Evolutionary conservation across 2,797 vertebrate genomes (phyloP).

Genomic region (Enteromius paludinosus): DNA sequence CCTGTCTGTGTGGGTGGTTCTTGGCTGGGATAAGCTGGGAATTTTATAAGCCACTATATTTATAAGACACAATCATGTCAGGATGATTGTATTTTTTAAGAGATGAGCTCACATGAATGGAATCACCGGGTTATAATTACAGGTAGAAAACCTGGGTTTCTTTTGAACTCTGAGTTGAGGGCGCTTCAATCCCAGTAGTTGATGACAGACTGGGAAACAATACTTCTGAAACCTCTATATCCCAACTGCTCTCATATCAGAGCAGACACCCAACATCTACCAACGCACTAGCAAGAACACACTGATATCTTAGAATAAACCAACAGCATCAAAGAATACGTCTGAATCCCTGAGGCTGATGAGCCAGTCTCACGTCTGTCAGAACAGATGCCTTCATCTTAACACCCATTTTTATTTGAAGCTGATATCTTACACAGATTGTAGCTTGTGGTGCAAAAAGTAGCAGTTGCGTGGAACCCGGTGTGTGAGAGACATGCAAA

Average conservation of each 20-base stretch:
- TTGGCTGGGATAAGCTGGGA: background rate
- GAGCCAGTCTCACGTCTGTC: slow-evolving; percentile 24
- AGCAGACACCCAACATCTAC: background rate
- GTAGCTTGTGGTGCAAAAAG: slow-evolving; percentile 9
- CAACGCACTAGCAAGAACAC: slow-evolving; percentile 4
- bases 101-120: background rate
- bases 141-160: background rate
- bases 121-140: slow-evolving; percentile 2
- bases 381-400: slow-evolving; percentile 44
- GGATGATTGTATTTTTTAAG: background rate
- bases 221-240: slow-evolving; percentile 2
- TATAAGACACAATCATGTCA: background rate
- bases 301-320: slow-evolving; percentile 26
- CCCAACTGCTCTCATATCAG: slow-evolving; percentile 28
- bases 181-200: background rate
- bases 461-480: slow-evolving; percentile 9
- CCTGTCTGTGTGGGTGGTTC: slow-evolving; percentile 4
- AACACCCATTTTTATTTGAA: slow-evolving; percentile 27
- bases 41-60: slow-evolving; percentile 5
- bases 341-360: slow-evolving; percentile 22
- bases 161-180: background rate
- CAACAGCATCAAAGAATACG: slow-evolving; percentile 27
- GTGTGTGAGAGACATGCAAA: background rate
- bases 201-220: slow-evolving; percentile 10
- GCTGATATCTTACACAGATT: slow-evolving; percentile 21